Percentiles rank a stretch among this genome's conserved stretches.
These are phyloP conservation scores for Sylvilagus floridanus DNA, from an alignment of 2,797 vertebrate species.

Conservation along the genomic window DNA sequence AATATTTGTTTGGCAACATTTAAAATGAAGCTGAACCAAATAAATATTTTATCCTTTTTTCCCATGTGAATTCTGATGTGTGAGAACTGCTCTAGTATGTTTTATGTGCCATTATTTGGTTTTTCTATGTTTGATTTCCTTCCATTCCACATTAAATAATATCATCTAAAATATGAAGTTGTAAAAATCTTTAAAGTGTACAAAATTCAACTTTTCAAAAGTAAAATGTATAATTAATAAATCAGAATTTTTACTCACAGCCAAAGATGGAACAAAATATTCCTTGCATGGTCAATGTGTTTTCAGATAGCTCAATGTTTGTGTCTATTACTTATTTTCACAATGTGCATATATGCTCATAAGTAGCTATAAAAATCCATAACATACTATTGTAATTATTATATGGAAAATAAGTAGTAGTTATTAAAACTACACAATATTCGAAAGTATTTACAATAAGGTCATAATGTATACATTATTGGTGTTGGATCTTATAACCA, in stretches of 20 bases:
- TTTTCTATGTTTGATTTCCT: neutral
- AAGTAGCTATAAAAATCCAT: neutral
- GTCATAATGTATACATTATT: neutral
- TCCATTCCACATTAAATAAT: neutral
- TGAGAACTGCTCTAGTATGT: neutral
- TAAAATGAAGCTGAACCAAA: neutral
- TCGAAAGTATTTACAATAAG: neutral
- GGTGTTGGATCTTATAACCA: neutral
- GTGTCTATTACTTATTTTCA: conserved; percentile 15
- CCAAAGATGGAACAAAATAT: neutral
- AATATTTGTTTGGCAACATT: neutral
- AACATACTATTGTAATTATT: neutral
- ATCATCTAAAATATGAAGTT: neutral
- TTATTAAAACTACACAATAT: neutral
- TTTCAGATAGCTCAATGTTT: neutral
- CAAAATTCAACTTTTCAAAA: neutral
- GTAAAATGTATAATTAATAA: conserved; percentile 2
- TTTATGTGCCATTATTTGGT: neutral
- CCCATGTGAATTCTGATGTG: neutral
- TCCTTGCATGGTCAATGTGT: neutral
- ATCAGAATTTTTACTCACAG: neutral
- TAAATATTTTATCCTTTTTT: neutral
- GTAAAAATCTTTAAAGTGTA: neutral
- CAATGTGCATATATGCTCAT: neutral
- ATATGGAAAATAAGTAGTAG: neutral